Conservation (phyloP, 2,797 vertebrate species). For the Muraenolepis orangiensis region DNA sequence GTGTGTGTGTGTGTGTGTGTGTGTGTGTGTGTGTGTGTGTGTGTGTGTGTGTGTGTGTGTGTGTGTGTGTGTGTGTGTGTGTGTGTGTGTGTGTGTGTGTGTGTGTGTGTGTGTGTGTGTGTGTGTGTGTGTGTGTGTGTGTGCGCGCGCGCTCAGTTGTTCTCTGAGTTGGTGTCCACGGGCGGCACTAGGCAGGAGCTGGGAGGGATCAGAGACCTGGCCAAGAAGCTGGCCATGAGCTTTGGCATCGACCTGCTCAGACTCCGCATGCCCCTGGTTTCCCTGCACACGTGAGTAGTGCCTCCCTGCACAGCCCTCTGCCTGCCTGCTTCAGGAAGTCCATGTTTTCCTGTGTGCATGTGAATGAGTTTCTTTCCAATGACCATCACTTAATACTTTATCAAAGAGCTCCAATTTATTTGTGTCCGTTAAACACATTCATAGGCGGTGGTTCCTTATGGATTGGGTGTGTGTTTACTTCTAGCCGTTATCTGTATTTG, state of each 20-base stretch:
- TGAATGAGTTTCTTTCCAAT: no score
- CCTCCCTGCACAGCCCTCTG: neutral
- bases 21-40: neutral
- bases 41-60: neutral
- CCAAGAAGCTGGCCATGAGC: slow-evolving; percentile 80
- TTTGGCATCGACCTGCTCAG: slow-evolving; percentile 80
- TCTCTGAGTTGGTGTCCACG: slow-evolving; percentile 70
- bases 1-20: no score
- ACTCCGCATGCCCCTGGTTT: slow-evolving; percentile 75
- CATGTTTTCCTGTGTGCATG: no score
- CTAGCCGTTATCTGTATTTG: neutral
- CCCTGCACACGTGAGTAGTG: slow-evolving; percentile 79
- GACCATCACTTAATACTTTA: neutral
- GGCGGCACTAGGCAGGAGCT: slow-evolving; percentile 58
- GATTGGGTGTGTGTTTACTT: neutral
- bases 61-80: neutral
- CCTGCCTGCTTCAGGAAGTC: no score
- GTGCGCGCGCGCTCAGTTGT: slow-evolving; percentile 63
- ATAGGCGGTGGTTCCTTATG: neutral
- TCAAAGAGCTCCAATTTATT: no score
- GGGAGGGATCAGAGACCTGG: slow-evolving; percentile 79
- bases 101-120: neutral
- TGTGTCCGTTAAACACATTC: neutral
- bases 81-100: neutral
- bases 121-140: neutral